Evolutionary conservation across 1,140 invertebrate genomes (phyloP).

Genomic region (Oscheius sp.): DNA sequence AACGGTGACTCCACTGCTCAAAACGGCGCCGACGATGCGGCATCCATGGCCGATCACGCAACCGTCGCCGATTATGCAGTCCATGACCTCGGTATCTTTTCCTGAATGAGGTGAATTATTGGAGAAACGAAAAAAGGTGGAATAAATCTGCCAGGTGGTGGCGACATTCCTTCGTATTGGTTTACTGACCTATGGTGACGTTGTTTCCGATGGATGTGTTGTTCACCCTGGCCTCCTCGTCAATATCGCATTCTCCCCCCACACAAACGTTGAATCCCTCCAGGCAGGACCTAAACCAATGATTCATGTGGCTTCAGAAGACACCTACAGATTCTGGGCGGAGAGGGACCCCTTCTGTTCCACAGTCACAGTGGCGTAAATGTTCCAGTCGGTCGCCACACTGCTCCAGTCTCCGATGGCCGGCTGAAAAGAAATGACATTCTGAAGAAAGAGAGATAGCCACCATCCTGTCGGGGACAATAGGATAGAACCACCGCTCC

Average conservation of each 20-base stretch:
- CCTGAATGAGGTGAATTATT: background rate
- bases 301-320: background rate
- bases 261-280: background rate
- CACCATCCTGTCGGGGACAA: background rate
- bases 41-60: conserved; percentile 29
- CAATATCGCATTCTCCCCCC: background rate
- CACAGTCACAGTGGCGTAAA: background rate
- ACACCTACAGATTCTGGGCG: background rate
- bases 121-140: background rate
- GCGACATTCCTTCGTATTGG: background rate
- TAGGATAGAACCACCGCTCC: conserved; percentile 31
- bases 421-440: no score
- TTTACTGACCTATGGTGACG: background rate
- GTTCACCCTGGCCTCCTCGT: background rate
- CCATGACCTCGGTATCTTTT: background rate
- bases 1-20: conserved; percentile 32
- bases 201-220: conserved; percentile 5
- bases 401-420: background rate
- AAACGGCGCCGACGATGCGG: background rate
- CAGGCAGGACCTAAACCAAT: background rate
- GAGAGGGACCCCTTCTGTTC: background rate
- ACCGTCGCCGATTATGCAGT: conserved; percentile 18
- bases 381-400: background rate
- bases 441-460: no score
- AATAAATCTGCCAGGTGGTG: background rate